These are phyloP conservation scores for Drosophila repleta DNA, from an alignment of 1,140 invertebrate species.

Conservation along the genomic window DNA sequence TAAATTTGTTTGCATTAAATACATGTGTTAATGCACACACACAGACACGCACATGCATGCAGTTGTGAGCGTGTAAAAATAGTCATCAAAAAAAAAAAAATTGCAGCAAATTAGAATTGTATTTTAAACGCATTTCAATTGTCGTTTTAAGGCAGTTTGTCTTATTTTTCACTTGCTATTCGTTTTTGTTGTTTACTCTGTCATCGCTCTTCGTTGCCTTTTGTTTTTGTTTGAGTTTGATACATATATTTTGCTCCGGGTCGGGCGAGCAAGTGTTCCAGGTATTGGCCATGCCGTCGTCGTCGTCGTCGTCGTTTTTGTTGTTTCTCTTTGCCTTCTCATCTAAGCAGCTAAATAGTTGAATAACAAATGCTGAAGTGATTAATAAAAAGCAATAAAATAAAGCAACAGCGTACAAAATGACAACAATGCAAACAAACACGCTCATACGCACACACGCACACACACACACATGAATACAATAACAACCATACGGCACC, in stretches of 20 bases:
- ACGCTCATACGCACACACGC: conserved; percentile 10
- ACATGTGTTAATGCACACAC: conserved; percentile 1
- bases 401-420: conserved; percentile 19
- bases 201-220: conserved; percentile 18
- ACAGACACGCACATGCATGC: background rate
- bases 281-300: conserved; percentile 16
- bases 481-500: conserved; percentile 26
- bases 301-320: conserved; percentile 3
- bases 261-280: conserved; percentile 18
- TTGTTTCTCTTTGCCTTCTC: background rate
- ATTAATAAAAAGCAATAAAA: conserved; percentile 39
- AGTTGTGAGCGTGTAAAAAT: conserved; percentile 55
- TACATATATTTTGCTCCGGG: conserved; percentile 13
- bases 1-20: conserved; percentile 16
- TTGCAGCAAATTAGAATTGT: conserved; percentile 47
- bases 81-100: conserved; percentile 56
- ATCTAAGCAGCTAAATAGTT: conserved; percentile 36
- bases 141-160: conserved; percentile 12
- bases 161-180: conserved; percentile 22
- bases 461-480: conserved; percentile 19
- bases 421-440: conserved; percentile 17
- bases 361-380: conserved; percentile 48
- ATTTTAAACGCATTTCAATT: conserved; percentile 23
- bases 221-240: conserved; percentile 10
- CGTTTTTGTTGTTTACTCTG: conserved; percentile 32